Conservation (phyloP, 2,113 vertebrate species). For the Epinephelus lanceolatus region DNA sequence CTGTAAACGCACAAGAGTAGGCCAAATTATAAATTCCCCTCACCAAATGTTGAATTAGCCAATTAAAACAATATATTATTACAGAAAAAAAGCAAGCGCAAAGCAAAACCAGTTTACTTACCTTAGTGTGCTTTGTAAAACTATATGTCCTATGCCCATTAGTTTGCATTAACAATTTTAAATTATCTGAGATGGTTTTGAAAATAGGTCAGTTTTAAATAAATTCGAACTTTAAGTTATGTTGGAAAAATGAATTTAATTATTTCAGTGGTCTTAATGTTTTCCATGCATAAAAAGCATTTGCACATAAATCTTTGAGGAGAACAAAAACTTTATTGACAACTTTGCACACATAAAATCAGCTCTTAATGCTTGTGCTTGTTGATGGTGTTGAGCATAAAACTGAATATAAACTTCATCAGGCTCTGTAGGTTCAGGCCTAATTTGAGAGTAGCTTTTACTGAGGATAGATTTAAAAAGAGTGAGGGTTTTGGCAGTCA, state of each 20-base stretch:
- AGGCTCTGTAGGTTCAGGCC: not conserved
- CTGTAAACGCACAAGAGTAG: not conserved
- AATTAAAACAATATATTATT: not conserved
- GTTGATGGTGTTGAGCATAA: not conserved
- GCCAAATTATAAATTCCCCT: not conserved
- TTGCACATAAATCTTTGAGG: not conserved
- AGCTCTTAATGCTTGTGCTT: no score
- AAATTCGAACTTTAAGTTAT: not conserved
- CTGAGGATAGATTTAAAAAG: conserved; percentile 3
- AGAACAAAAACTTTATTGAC: not conserved
- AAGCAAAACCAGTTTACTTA: not conserved
- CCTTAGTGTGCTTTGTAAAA: not conserved
- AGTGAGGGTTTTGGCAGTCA: conserved; percentile 15
- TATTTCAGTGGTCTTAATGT: not conserved
- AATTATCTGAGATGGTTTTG: not conserved
- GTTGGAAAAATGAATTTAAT: not conserved
- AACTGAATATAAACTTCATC: not conserved
- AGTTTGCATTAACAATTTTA: not conserved
- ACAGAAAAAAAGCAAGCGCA: not conserved
- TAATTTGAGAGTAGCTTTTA: not conserved
- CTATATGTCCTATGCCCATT: not conserved
- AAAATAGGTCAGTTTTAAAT: not conserved
- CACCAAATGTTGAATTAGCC: not conserved
- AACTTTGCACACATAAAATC: not conserved
- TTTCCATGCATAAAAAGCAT: not conserved